Evolutionary conservation across 2,888 invertebrate genomes (phyloP).

Genomic region (Nymphalis c-album): DNA sequence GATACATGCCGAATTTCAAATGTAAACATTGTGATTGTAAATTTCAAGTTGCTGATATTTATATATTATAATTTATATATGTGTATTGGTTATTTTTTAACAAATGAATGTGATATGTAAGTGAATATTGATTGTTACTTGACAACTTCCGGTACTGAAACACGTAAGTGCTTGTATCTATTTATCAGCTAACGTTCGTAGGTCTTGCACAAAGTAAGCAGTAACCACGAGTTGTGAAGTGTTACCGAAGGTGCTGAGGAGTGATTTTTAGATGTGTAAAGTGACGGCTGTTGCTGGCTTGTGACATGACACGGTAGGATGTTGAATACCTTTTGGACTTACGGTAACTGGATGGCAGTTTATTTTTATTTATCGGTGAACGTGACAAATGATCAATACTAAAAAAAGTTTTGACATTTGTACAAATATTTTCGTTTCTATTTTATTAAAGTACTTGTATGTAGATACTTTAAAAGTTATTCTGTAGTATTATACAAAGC

Average conservation of each 20-base stretch:
- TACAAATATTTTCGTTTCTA: conserved; percentile 44
- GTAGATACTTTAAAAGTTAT: conserved; percentile 39
- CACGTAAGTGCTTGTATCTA: conserved; percentile 26
- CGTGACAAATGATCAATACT: conserved; percentile 38
- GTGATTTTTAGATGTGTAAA: conserved; percentile 59
- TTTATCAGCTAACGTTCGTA: conserved; percentile 16
- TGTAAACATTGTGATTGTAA: conserved; percentile 66
- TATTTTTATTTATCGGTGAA: conserved; percentile 37
- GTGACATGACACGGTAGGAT: conserved; percentile 57
- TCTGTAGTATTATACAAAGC: conserved; percentile 41
- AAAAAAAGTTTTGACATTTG: conserved; percentile 40
- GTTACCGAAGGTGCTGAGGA: conserved; percentile 70
- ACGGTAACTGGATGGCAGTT: conserved; percentile 37
- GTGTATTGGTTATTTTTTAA: conserved; percentile 56
- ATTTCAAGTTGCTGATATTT: conserved; percentile 67
- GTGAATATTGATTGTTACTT: conserved; percentile 61
- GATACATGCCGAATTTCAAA: conserved; percentile 69
- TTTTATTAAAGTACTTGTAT: conserved; percentile 39
- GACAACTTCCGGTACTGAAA: conserved; percentile 58
- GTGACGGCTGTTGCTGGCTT: conserved; percentile 50
- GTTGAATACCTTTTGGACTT: conserved; percentile 42
- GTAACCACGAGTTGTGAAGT: conserved; percentile 60
- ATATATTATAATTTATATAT: conserved; percentile 53
- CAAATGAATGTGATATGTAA: conserved; percentile 76
- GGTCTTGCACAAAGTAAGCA: conserved; percentile 46